phyloP scores from a whole-genome alignment of 2,888 invertebrate species.

The Caenorhabditis sp. region DNA sequence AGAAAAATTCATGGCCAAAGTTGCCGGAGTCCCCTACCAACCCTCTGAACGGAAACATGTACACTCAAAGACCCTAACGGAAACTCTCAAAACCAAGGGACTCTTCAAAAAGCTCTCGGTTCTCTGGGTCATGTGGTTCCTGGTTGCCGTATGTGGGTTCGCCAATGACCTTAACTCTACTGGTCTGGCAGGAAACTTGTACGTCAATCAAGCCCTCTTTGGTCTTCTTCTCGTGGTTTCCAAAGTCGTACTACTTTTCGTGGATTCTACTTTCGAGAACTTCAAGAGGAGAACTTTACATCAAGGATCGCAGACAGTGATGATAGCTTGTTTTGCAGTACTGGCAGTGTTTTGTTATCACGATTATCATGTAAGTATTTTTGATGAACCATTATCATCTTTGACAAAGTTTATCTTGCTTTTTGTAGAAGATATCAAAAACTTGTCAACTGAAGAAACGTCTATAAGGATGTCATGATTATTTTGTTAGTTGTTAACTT shows the following conservation, averaged over 20 bases:
- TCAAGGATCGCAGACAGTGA: constrained; percentile 68
- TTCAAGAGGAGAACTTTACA: constrained; percentile 72
- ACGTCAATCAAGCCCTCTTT: constrained; percentile 77
- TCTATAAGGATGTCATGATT: too few species aligned
- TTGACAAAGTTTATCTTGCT: too few species aligned
- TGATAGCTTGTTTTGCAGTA: constrained; percentile 40
- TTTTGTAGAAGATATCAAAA: too few species aligned
- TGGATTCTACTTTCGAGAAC: constrained; percentile 67
- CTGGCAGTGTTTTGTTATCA: neutral
- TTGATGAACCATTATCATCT: too few species aligned
- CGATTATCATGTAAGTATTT: constrained; percentile 19
- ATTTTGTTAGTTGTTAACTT: too few species aligned
- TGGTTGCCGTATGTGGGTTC: constrained; percentile 76
- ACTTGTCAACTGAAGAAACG: too few species aligned
- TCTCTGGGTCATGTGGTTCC: constrained; percentile 79
- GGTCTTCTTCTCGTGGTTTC: constrained; percentile 73
- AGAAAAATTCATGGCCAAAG: constrained; percentile 72
- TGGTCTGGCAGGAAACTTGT: constrained; percentile 75
- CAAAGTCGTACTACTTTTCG: constrained; percentile 69
- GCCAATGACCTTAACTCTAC: constrained; percentile 79
- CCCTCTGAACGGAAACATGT: constrained; percentile 67
- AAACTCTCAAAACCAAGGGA: constrained; percentile 67
- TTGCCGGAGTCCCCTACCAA: constrained; percentile 74
- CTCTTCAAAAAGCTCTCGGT: constrained; percentile 68
- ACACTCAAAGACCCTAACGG: constrained; percentile 60